Percentiles rank a stretch among this genome's conserved stretches.
Conservation (phyloP, 2,797 vertebrate genomes). For the Scyliorhinus canicula region DNA sequence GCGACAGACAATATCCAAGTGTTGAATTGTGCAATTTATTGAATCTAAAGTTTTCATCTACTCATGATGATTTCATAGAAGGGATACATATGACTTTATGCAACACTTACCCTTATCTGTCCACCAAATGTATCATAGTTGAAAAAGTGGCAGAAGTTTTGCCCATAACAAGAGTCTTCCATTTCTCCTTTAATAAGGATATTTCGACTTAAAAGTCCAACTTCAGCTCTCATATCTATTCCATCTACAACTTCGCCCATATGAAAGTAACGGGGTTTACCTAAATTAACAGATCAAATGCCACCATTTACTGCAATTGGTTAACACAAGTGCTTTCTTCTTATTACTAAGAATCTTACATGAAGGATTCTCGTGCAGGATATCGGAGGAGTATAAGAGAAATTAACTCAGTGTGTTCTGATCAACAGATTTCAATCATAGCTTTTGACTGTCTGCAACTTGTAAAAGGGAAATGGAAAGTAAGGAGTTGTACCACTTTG, state of each 20-base stretch:
- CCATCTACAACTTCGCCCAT: slow-evolving; percentile 49
- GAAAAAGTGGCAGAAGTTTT: slow-evolving; percentile 49
- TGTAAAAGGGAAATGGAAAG: background rate
- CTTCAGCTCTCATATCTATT: slow-evolving; percentile 49
- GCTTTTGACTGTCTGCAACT: background rate
- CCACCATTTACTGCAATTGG: background rate
- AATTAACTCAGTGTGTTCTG: background rate
- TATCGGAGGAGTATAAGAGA: background rate
- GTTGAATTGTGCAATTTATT: background rate
- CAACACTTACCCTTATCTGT: slow-evolving; percentile 52
- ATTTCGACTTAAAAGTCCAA: slow-evolving; percentile 49
- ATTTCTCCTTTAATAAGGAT: slow-evolving; percentile 52
- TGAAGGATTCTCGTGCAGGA: slow-evolving; percentile 38
- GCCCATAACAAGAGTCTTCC: slow-evolving; percentile 49
- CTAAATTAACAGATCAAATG: slow-evolving; percentile 50
- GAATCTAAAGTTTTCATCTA: background rate
- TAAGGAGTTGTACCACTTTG: background rate
- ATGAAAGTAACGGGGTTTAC: slow-evolving; percentile 48
- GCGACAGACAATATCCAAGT: background rate
- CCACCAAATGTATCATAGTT: slow-evolving; percentile 48
- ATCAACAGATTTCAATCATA: background rate
- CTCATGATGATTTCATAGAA: background rate
- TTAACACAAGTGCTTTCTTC: background rate
- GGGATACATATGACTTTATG: background rate
- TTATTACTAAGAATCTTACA: background rate